Conservation (phyloP, 2,888 invertebrate species). For the Lutraria lutraria region DNA sequence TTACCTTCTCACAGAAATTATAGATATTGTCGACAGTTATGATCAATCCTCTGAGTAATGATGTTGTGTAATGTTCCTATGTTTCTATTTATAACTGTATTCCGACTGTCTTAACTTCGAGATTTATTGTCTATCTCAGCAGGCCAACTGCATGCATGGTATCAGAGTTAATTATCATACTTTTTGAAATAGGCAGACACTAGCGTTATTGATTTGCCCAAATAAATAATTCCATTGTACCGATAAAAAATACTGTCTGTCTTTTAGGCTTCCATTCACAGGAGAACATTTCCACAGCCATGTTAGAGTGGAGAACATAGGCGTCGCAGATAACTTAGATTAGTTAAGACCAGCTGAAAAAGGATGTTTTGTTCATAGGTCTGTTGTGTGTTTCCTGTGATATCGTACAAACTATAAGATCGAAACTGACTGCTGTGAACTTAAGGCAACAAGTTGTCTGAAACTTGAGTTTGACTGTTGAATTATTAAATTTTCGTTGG, state of each 20-base stretch:
- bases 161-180: constrained; percentile 17
- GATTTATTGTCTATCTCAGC: constrained; percentile 25
- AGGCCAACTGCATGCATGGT: constrained; percentile 16
- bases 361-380: no score
- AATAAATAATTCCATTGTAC: constrained; percentile 23
- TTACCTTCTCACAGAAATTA: constrained; percentile 10
- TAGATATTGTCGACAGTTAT: constrained; percentile 19
- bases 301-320: not conserved
- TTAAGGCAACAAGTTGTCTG: no score
- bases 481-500: no score
- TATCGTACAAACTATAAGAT: no score
- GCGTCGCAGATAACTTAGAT: not conserved
- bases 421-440: no score
- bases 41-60: not conserved
- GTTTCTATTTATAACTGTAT: constrained; percentile 15
- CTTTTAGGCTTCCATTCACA: constrained; percentile 4
- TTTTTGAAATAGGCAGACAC: constrained; percentile 19
- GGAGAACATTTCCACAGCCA: not conserved
- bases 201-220: constrained; percentile 1
- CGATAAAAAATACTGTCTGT: not conserved
- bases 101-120: not conserved
- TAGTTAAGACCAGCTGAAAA: no score
- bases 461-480: no score
- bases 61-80: not conserved
- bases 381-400: no score